Evolutionary conservation across 2,113 vertebrate genomes (phyloP), one percentile per base, ranked within the genome.

Genomic region (Cavia porcellus): DNA sequence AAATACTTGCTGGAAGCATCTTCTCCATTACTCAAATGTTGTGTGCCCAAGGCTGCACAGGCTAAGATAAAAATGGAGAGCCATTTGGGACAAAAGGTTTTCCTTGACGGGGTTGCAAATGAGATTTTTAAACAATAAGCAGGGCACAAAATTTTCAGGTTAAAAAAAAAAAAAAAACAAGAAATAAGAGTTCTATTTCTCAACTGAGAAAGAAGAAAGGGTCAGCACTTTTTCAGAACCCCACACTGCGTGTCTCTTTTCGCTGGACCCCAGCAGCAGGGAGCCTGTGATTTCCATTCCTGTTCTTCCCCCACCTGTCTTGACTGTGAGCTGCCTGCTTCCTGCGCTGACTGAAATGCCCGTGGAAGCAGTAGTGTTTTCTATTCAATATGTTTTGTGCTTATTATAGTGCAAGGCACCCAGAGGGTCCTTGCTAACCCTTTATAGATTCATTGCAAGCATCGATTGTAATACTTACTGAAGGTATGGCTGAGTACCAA

Each of bases 51-150:
- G 50, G 77, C 64, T 83, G 70, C 87, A 94, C 17, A 35, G 28
- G 75, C n/a, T 82, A 74, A 68, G 42, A 96, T 94, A 90, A 97
- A 96, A n/a, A n/a, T n/a, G n/a, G n/a, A n/a, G n/a, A n/a, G n/a
- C n/a, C 50, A 79, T 88, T 87, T 96, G 77, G 81, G 70, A 95
- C 84, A 92, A 88, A 85, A 90, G 77, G 13, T 52, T 97, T 96
- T 93, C 47, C 81, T 75, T 96, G 84, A 95, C 89, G 7, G 20
- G 74, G 47, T 95, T 96, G 96, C 47, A 96, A 96, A 96, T 92
- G 52, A 59, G 59, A 50, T 96, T 95, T 97, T 64, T 22, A 92
- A 94, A 92, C 75, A 93, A 68, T 96, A 85, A 90, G 55, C 3
- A 14, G 64, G 50, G 2, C 52, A 88, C 90, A 96, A 90, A 96